Conservation (phyloP, 30 jellyfish, hydroid and myxozoan species). For the Aurelia aurita complex sp. Pacific region DNA sequence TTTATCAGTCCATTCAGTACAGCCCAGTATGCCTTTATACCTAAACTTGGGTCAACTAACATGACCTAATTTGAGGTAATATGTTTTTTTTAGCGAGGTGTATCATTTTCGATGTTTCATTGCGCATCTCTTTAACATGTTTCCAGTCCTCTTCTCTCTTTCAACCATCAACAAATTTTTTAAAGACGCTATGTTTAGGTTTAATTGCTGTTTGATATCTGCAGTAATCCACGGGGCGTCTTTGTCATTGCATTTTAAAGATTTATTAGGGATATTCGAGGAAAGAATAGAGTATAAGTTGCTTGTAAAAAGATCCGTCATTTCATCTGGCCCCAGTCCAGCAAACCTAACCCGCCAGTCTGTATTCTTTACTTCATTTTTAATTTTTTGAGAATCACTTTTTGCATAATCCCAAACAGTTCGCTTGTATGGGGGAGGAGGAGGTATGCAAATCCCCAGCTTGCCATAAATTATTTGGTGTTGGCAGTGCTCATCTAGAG, state of each 20-base stretch:
- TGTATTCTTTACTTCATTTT: neutral
- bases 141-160: conserved; percentile 34
- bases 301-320: conserved; percentile 28
- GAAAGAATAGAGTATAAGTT: conserved; percentile 4
- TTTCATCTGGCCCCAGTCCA: conserved; percentile 31
- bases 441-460: conserved; percentile 18
- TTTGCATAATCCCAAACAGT: conserved; percentile 37
- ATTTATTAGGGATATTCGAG: conserved; percentile 17
- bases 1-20: conserved; percentile 4
- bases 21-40: conserved; percentile 45
- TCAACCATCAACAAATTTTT: conserved; percentile 22
- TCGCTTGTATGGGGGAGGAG: conserved; percentile 42
- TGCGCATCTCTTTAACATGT: conserved; percentile 24
- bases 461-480: conserved; percentile 33
- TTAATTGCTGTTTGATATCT: conserved; percentile 37
- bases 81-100: conserved; percentile 6
- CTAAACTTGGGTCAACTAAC: conserved; percentile 11
- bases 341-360: conserved; percentile 24
- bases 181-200: conserved; percentile 27
- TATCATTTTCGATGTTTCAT: conserved; percentile 18
- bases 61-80: conserved; percentile 15
- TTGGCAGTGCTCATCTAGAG: conserved; percentile 24
- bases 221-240: conserved; percentile 36
- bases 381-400: neutral
- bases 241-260: conserved; percentile 26